Conservation (phyloP, 2,888 invertebrate genomes). For the Mactromeris polynyma region DNA sequence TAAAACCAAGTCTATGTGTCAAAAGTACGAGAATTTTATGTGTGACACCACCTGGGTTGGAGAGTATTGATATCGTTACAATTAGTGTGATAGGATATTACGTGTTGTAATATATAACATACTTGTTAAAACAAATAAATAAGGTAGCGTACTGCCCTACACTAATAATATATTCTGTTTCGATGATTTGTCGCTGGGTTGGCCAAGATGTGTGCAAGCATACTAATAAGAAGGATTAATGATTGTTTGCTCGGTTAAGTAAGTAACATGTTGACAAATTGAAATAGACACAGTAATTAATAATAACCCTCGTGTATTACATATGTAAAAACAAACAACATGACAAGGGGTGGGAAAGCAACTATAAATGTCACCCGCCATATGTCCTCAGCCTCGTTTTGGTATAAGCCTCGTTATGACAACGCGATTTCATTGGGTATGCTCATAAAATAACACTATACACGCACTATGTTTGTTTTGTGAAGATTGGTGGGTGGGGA, state of each 20-base stretch:
- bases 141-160: too few relatives aligned
- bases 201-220: too few relatives aligned
- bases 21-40: too few relatives aligned
- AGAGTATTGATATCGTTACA: too few relatives aligned
- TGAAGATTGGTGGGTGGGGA: background rate
- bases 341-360: constrained; percentile 4
- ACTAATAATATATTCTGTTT: too few relatives aligned
- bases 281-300: background rate
- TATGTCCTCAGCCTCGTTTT: background rate
- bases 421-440: background rate
- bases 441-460: background rate
- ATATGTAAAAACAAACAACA: background rate
- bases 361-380: background rate
- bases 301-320: background rate
- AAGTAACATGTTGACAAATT: background rate
- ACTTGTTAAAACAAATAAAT: too few relatives aligned
- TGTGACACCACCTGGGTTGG: too few relatives aligned
- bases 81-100: too few relatives aligned
- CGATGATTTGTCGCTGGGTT: too few relatives aligned
- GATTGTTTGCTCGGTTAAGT: background rate
- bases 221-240: too few relatives aligned
- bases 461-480: background rate
- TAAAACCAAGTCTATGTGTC: background rate
- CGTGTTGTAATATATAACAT: too few relatives aligned
- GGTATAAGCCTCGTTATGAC: background rate